A percentile compares a stretch with the other conserved stretches of the same genome.
These are phyloP conservation scores for Protonemura montana DNA, from an alignment of 2,888 invertebrate genomes.

Conservation along the genomic window DNA sequence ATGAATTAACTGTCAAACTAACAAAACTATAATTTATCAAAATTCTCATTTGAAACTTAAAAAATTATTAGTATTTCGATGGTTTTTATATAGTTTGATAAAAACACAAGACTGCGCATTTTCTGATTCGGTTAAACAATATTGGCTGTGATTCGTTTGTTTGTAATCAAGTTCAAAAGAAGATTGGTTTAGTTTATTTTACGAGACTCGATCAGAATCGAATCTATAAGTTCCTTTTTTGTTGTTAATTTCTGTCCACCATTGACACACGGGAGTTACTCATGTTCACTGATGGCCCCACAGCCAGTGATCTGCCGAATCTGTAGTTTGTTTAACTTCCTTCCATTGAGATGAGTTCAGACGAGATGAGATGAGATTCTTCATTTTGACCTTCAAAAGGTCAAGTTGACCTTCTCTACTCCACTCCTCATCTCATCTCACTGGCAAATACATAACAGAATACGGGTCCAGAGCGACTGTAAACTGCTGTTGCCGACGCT, in stretches of 20 bases:
- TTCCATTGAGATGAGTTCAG: no score
- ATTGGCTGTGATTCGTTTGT: constrained; percentile 50
- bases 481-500: no score
- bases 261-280: constrained; percentile 16
- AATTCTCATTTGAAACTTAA: constrained; percentile 25
- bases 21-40: constrained; percentile 26
- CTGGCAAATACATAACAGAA: no score
- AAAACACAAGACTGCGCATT: constrained; percentile 48
- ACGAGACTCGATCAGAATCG: constrained; percentile 39
- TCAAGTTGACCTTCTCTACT: no score
- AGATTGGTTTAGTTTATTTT: constrained; percentile 42
- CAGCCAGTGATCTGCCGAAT: no score
- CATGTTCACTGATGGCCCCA: no score
- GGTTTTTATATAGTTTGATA: constrained; percentile 27
- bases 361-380: no score
- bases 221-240: constrained; percentile 45
- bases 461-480: no score
- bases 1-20: neutral
- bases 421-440: no score
- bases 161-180: constrained; percentile 44
- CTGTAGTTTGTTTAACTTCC: no score
- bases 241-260: constrained; percentile 40
- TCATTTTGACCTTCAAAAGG: no score
- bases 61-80: constrained; percentile 46
- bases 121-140: constrained; percentile 45